phyloP scores from a whole-genome alignment of 2,797 vertebrate species.

The Aldrovandia affinis region DNA sequence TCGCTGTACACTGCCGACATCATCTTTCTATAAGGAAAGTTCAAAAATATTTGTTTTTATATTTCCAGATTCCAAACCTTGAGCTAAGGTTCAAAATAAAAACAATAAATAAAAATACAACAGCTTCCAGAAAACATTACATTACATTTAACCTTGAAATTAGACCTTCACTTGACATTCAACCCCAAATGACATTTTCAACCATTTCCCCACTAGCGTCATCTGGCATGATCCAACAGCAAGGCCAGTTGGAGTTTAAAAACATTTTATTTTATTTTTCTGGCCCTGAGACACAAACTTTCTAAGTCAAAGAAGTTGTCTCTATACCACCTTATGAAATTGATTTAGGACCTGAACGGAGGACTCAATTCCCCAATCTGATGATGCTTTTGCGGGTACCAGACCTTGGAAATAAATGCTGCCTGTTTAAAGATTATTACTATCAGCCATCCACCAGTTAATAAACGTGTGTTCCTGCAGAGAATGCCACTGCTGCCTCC shows the following conservation, averaged over 20 bases:
- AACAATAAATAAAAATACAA: background rate
- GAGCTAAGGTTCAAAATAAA: background rate
- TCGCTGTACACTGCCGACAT: background rate
- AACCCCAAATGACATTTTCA: conserved; percentile 16
- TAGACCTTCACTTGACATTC: conserved; percentile 3
- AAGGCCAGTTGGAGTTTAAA: background rate
- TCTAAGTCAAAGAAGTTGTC: conserved; percentile 35
- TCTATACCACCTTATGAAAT: conserved; percentile 46
- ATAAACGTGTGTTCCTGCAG: conserved; percentile 50
- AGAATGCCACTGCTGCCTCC: conserved; percentile 54
- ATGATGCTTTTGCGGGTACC: conserved; percentile 48
- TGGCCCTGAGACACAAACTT: conserved; percentile 42
- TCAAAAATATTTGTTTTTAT: background rate
- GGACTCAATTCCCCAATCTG: conserved; percentile 50
- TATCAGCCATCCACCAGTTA: conserved; percentile 54
- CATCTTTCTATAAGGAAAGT: background rate
- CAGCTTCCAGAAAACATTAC: no score
- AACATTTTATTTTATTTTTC: conserved; percentile 46
- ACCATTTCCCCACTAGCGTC: background rate
- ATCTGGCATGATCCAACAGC: background rate
- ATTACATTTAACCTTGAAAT: background rate
- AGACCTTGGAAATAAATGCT: conserved; percentile 56
- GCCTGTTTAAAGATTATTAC: conserved; percentile 62
- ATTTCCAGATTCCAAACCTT: background rate
- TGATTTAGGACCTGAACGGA: conserved; percentile 49